These are phyloP conservation scores for Gerosis bhagava DNA, from an alignment of 2,888 invertebrate species.

Conservation along the genomic window DNA sequence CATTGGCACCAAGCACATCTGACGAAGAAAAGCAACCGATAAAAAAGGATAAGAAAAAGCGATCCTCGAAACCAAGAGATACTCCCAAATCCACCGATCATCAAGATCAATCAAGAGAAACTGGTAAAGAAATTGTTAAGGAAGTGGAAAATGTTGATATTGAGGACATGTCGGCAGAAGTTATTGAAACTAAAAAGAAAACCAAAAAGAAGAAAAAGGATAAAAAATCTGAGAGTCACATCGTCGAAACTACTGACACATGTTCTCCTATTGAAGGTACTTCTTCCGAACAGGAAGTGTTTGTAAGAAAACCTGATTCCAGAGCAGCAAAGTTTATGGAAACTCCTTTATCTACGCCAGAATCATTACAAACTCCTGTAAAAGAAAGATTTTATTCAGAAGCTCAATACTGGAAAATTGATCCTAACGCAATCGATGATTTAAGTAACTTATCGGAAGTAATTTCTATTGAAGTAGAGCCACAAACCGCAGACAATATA, in stretches of 20 bases:
- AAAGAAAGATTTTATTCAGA: slow-evolving; percentile 71
- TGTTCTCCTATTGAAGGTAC: slow-evolving; percentile 37
- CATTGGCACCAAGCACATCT: slow-evolving; percentile 42
- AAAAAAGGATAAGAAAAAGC: slow-evolving; percentile 64
- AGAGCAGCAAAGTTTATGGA: slow-evolving; percentile 36
- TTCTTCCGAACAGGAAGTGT: slow-evolving; percentile 40
- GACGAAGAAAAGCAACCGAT: slow-evolving; percentile 52
- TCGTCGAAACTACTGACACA: slow-evolving; percentile 35
- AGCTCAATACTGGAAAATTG: slow-evolving; percentile 72
- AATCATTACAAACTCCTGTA: slow-evolving; percentile 64
- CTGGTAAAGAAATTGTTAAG: slow-evolving; percentile 22
- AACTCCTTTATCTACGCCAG: slow-evolving; percentile 60
- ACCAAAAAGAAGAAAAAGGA: slow-evolving; percentile 63
- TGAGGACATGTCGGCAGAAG: slow-evolving; percentile 5
- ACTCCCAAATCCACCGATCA: no score
- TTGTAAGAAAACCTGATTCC: slow-evolving; percentile 14
- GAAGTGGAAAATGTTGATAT: slow-evolving; percentile 26
- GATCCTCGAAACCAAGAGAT: slow-evolving; percentile 45
- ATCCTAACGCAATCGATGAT: slow-evolving; percentile 50
- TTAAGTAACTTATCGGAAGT: slow-evolving; percentile 49
- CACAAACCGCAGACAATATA: slow-evolving; percentile 31
- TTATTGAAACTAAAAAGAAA: slow-evolving; percentile 47
- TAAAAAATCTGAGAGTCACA: slow-evolving; percentile 41
- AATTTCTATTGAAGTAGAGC: slow-evolving; percentile 48
- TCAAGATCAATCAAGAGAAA: no score